A percentile compares a stretch with the other conserved stretches of the same genome.
phyloP scores from a whole-genome alignment of 2,797 vertebrate genomes.

The Falco naumanni region DNA sequence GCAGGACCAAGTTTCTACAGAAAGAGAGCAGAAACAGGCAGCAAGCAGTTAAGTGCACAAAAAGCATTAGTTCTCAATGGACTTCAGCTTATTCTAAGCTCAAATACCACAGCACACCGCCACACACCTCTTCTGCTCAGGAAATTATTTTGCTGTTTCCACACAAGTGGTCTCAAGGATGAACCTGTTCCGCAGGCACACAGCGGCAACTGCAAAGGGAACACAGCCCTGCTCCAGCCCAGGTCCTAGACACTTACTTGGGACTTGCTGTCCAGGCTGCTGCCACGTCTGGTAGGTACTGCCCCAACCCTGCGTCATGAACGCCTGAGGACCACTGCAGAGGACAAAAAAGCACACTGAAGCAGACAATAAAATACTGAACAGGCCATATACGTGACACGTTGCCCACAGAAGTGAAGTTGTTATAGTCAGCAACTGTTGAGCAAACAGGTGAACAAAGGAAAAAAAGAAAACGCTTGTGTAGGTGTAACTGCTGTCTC shows the following conservation, averaged over 20 bases:
- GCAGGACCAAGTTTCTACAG: not conserved
- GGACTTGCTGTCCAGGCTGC: slow-evolving; percentile 93
- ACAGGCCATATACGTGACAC: not conserved
- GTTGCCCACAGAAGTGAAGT: not conserved
- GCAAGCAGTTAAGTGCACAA: not conserved
- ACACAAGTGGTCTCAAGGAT: not conserved
- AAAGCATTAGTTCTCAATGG: accelerated
- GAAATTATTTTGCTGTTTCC: not conserved
- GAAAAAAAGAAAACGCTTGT: not conserved
- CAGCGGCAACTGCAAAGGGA: not conserved
- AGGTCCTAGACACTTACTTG: slow-evolving; percentile 83
- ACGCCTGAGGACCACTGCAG: slow-evolving; percentile 90
- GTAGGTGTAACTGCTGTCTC: not conserved
- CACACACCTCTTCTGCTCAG: not conserved
- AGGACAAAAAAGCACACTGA: slow-evolving; percentile 25
- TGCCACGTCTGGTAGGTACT: slow-evolving; percentile 97
- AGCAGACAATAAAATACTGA: not conserved
- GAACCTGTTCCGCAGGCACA: not conserved
- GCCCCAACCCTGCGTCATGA: slow-evolving; percentile 96
- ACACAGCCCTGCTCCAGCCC: not conserved
- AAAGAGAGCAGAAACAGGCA: not conserved
- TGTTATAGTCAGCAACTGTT: not conserved
- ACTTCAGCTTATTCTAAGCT: not conserved
- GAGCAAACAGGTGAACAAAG: not conserved
- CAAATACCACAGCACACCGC: not conserved